Base-by-base conservation (phyloP, 2,888 invertebrate genomes). In the Taphrorychus bicolor region DNA sequence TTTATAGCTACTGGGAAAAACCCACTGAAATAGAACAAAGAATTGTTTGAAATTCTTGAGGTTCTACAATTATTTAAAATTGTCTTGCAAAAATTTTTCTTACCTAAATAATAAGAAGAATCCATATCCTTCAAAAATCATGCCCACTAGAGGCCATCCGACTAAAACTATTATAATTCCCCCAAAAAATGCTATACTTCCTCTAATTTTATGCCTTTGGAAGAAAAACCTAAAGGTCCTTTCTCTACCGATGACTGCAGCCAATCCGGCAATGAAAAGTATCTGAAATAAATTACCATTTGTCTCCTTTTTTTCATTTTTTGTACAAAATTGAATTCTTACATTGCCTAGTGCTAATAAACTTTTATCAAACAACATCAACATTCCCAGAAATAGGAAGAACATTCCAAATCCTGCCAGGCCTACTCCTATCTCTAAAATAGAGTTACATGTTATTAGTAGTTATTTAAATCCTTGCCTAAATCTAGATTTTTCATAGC, bases 331-430 rank as follows among this genome's bases (percentile, higher is more conserved):
- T 5, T 51, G 2, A n/a, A 58, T 52, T 89, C 94, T 91, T 87
- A 98, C 98, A 88, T 99, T 99, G 81, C 99, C 99, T 81, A 99
- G 95, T n/a, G 98, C 98, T 64, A 99, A 84, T 64, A 99, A 85
- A 59, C 98, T 98, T 83, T 96, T 97, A 83, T 99, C 99, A 82
- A 99, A 98, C 60, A 99, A 84, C 66, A 99, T 84, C 52, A 99
- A 78, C 41, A 98, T 91, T 66, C 98, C 98, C 5, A 99, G 87
- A 77, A 98, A 95, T 5, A 99, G 87, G 82, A 99, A 98, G 66
- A 93, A 90, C 75, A 97, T 90, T 5, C 98, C 98, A 84, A 99
- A 98, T 3, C 95, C 96, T 3, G 97, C 94, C 57, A 99, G 86
- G 16, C 98, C 98, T 42, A 98, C 95, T 17, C 98, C 99, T 78